These are phyloP conservation scores for Cyprinodon tularosa DNA, from an alignment of 2,113 vertebrate genomes.

Conservation along the genomic window DNA sequence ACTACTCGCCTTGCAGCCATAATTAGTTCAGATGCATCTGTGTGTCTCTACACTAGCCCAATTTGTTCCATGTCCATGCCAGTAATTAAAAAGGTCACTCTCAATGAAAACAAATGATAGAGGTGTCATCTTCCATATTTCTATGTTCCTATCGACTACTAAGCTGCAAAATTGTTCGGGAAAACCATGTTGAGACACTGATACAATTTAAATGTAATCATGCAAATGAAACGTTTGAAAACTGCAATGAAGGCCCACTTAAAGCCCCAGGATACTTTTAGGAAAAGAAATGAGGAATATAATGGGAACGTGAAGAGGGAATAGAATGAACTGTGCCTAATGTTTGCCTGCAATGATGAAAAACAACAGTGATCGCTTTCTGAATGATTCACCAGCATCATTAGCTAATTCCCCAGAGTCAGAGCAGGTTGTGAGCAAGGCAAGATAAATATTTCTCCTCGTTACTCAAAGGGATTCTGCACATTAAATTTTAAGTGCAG, in stretches of 20 bases:
- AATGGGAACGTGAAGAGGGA: conserved; percentile 17
- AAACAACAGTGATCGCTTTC: conserved; percentile 7
- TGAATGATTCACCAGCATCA: conserved; percentile 10
- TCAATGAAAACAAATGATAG: not conserved
- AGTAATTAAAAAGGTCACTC: not conserved
- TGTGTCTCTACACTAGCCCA: not conserved
- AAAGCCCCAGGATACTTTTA: not conserved
- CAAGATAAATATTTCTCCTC: not conserved
- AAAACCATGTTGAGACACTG: not conserved
- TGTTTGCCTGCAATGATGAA: conserved; percentile 6
- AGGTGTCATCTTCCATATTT: conserved; percentile 1
- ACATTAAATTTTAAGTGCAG: not conserved
- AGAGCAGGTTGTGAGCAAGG: conserved; percentile 9
- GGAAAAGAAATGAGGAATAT: conserved; percentile 4
- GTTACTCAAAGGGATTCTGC: not conserved
- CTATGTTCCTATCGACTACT: not conserved
- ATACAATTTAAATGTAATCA: conserved; percentile 21
- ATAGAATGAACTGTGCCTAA: conserved; percentile 6
- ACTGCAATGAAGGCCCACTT: not conserved
- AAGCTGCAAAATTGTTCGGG: conserved; percentile 3
- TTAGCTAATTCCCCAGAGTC: conserved; percentile 13
- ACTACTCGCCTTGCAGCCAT: conserved; percentile 3
- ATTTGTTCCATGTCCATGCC: not conserved
- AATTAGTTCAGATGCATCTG: conserved; percentile 9
- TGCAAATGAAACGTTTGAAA: conserved; percentile 15